phyloP scores from a whole-genome alignment of 2,113 vertebrate species.

The Pomatorhinus ruficollis region DNA sequence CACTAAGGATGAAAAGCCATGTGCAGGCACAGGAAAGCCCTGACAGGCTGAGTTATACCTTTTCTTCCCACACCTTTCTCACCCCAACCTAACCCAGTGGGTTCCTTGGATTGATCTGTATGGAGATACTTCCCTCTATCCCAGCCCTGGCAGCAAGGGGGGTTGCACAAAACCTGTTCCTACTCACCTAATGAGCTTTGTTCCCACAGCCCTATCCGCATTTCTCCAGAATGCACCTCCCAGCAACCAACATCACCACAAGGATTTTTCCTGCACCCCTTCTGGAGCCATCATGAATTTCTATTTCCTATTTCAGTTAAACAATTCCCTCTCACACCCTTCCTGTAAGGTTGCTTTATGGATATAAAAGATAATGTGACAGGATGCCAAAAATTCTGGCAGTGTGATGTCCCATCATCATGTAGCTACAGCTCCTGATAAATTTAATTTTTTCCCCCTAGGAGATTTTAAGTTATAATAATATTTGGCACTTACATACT shows the following conservation, averaged over 20 bases:
- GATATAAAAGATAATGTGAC: accelerated
- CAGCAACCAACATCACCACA: not conserved
- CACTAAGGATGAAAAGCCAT: not conserved
- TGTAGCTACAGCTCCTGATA: not conserved
- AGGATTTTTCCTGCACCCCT: not conserved
- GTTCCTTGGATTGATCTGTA: not conserved
- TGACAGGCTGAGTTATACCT: not conserved
- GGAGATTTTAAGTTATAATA: not conserved
- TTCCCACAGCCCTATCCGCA: not conserved
- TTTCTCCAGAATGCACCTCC: not conserved
- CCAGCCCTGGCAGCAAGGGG: not conserved
- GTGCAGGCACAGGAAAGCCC: not conserved
- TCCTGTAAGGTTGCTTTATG: not conserved
- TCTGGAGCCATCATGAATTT: not conserved
- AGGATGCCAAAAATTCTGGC: not conserved
- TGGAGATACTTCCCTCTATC: not conserved
- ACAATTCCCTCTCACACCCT: not conserved
- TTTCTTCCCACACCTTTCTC: not conserved
- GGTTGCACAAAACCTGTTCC: not conserved
- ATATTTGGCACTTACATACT: not conserved
- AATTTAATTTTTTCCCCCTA: not conserved
- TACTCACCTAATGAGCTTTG: not conserved
- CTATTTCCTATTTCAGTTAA: not conserved
- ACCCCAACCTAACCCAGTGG: not conserved
- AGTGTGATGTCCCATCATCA: not conserved